Conservation (phyloP, 2,888 invertebrate genomes). For the Alcis repandata region DNA sequence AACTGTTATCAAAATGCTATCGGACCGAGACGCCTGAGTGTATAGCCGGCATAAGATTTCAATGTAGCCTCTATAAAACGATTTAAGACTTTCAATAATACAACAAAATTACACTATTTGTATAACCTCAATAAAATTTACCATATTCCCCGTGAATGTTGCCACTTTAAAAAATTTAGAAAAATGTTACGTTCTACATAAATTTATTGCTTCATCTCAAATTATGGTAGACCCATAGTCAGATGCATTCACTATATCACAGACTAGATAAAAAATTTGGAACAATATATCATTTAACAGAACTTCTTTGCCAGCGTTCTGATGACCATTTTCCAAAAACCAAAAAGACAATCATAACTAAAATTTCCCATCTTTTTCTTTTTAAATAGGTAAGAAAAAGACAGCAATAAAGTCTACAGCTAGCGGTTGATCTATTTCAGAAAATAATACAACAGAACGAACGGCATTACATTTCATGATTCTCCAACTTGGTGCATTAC, state of each 20-base stretch:
- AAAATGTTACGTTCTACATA: conserved; percentile 11
- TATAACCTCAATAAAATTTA: background rate
- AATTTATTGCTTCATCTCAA: conserved; percentile 40
- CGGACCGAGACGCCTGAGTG: too few relatives aligned
- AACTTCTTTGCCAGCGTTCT: background rate
- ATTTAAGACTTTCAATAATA: background rate
- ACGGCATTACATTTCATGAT: background rate
- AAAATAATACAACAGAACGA: background rate
- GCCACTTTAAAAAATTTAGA: conserved; percentile 14
- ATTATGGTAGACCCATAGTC: conserved; percentile 54
- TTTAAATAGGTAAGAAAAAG: background rate
- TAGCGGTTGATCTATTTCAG: background rate
- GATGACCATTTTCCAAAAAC: background rate
- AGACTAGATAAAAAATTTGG: conserved; percentile 74
- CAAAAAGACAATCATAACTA: background rate
- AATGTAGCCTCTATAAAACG: background rate
- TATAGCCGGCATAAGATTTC: too few relatives aligned
- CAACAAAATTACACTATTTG: background rate
- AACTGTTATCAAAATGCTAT: too few relatives aligned
- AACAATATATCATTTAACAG: conserved; percentile 39
- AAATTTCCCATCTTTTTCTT: background rate
- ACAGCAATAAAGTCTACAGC: background rate
- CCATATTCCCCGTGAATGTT: background rate
- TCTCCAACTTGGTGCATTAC: background rate
- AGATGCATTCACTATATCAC: conserved; percentile 66